These are phyloP conservation scores for Priocnemis perturbator DNA, from an alignment of 2,888 invertebrate species.

Conservation along the genomic window DNA sequence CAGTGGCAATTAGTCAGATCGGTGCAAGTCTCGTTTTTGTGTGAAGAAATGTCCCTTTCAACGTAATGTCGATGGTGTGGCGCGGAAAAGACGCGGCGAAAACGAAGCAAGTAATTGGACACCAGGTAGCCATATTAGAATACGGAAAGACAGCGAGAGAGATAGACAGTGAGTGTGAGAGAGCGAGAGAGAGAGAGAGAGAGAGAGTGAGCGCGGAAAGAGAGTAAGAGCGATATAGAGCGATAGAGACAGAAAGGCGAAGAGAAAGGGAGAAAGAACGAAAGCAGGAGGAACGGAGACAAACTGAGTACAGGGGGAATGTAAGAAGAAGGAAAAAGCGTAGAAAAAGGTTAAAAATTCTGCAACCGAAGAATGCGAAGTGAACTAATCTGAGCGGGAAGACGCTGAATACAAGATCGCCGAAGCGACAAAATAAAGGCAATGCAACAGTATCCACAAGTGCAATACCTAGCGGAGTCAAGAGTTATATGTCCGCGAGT, in stretches of 20 bases:
- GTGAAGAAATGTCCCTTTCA: no score
- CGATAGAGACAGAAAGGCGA: slow-evolving; percentile 4
- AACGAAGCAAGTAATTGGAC: slow-evolving; percentile 70
- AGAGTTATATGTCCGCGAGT: no score
- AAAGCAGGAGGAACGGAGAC: slow-evolving; percentile 13
- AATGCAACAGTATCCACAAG: no score
- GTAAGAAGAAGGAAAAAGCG: not conserved
- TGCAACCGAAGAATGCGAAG: no score
- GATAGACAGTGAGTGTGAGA: slow-evolving; percentile 43
- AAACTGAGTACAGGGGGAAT: not conserved
- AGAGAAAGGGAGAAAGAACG: slow-evolving; percentile 20
- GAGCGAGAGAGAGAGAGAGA: slow-evolving; percentile 31
- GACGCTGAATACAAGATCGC: no score
- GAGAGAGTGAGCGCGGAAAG: slow-evolving; percentile 21
- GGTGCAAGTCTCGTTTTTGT: no score
- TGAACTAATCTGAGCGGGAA: no score
- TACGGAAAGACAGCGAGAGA: slow-evolving; percentile 54
- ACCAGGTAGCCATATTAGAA: slow-evolving; percentile 74
- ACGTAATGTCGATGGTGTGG: slow-evolving; percentile 14
- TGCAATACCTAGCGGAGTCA: no score
- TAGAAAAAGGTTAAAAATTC: not conserved
- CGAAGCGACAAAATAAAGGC: no score
- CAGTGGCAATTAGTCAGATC: no score
- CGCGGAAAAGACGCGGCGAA: slow-evolving; percentile 49
- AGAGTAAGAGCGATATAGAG: slow-evolving; percentile 18